A percentile compares a stretch with the other conserved stretches of the same genome.
phyloP scores from a whole-genome alignment of 1,140 invertebrate species.

The Kradibia gibbosae region DNA sequence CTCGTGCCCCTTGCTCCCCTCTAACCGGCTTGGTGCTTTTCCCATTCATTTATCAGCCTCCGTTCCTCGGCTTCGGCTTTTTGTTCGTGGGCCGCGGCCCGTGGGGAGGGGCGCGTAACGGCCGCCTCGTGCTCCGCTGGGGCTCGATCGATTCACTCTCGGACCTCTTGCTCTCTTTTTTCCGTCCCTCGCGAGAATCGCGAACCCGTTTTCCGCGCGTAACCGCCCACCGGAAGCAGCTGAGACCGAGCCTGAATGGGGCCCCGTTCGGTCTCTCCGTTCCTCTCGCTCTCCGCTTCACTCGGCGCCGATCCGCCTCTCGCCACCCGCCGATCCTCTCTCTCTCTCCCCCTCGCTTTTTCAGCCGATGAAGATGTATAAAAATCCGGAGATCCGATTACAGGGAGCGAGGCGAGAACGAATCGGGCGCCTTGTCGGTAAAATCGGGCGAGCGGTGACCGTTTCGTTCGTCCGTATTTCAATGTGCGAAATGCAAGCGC shows the following conservation, averaged over 20 bases:
- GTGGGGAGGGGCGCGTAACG: conserved; percentile 8
- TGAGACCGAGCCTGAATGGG: conserved; percentile 64
- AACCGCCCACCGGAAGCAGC: conserved; percentile 73
- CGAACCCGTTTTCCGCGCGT: conserved; percentile 71
- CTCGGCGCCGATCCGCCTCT: too few species aligned
- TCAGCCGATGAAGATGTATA: conserved; percentile 60
- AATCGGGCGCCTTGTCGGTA: conserved; percentile 17
- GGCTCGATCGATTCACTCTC: conserved; percentile 14
- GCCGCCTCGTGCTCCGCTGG: neutral
- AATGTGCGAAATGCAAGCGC: too few species aligned
- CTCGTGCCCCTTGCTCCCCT: conserved; percentile 36
- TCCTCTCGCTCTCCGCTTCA: neutral
- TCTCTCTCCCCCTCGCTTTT: neutral
- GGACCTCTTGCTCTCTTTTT: conserved; percentile 30
- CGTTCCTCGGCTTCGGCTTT: neutral
- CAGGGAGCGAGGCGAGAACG: conserved; percentile 41
- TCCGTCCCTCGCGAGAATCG: conserved; percentile 54
- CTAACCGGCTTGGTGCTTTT: conserved; percentile 31
- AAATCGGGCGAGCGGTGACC: neutral
- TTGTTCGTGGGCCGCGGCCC: neutral
- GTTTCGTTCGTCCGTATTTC: too few species aligned
- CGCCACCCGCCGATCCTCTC: too few species aligned
- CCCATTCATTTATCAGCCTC: conserved; percentile 6
- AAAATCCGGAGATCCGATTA: conserved; percentile 69
- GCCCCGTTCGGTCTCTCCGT: conserved; percentile 9